Conservation (phyloP, 2,113 vertebrate genomes). For the Stegostoma tigrinum region DNA sequence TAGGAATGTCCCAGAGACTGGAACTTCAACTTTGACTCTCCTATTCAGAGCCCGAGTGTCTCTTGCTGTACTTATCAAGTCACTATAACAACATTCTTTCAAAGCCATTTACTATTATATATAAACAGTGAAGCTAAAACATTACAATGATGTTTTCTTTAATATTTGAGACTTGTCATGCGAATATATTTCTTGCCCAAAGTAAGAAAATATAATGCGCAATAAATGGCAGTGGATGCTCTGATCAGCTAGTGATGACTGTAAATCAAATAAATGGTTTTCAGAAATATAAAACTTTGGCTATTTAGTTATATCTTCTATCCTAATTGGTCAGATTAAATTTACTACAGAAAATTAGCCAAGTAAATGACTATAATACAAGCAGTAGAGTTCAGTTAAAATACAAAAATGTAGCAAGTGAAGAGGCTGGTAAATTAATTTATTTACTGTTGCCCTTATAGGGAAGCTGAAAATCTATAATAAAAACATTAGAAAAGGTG, state of each 20-base stretch:
- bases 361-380: conserved; percentile 46
- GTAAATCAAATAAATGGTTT: conserved; percentile 43
- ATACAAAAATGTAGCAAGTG: not conserved
- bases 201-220: not conserved
- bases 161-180: conserved; percentile 1
- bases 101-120: conserved; percentile 18
- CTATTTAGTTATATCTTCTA: conserved; percentile 56
- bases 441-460: conserved; percentile 58
- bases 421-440: conserved; percentile 81
- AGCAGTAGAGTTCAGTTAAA: conserved; percentile 44
- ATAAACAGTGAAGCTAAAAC: conserved; percentile 30
- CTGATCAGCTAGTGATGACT: not conserved
- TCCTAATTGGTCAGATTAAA: conserved; percentile 66
- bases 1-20: not conserved
- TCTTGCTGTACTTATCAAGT: conserved; percentile 18
- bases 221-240: conserved; percentile 21
- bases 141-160: conserved; percentile 25
- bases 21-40: conserved; percentile 9
- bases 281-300: conserved; percentile 48
- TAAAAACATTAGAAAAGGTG: conserved; percentile 78
- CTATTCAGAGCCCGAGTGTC: not conserved
- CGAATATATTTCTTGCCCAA: conserved; percentile 24
- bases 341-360: conserved; percentile 59
- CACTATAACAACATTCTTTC: conserved; percentile 12
- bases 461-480: conserved; percentile 98